Evolutionary conservation across 2,113 vertebrate species (phyloP).

Genomic region (Myanophis thanlyinensis): DNA sequence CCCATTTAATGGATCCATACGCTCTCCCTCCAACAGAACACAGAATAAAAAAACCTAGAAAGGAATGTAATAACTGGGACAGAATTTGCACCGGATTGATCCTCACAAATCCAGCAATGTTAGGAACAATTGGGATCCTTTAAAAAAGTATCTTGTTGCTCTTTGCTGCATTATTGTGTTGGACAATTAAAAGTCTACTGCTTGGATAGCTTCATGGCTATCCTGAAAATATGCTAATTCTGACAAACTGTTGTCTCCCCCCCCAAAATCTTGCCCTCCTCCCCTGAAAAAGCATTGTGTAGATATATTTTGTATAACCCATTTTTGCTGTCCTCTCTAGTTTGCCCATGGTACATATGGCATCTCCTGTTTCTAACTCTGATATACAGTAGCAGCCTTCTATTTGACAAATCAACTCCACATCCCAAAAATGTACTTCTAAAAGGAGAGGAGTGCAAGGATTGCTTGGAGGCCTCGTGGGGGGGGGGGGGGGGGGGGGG

Average conservation of each 20-base stretch:
- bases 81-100: background rate
- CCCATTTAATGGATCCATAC: background rate
- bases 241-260: background rate
- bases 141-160: background rate
- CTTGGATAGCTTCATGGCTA: background rate
- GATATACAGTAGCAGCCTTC: background rate
- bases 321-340: background rate
- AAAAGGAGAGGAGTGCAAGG: background rate
- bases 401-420: background rate
- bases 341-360: background rate
- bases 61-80: background rate
- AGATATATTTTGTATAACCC: background rate
- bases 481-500: too few relatives aligned
- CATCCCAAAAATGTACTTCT: background rate
- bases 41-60: background rate
- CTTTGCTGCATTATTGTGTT: background rate
- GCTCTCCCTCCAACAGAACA: background rate
- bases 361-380: background rate
- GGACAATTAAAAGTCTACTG: background rate
- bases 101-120: too few relatives aligned
- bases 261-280: background rate
- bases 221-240: background rate
- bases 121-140: background rate
- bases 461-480: background rate
- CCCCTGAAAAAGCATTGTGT: background rate